A percentile compares a stretch with the other conserved stretches of the same genome.
These are phyloP conservation scores for Melolontha melolontha DNA, from an alignment of 2,888 invertebrate genomes.

Conservation along the genomic window DNA sequence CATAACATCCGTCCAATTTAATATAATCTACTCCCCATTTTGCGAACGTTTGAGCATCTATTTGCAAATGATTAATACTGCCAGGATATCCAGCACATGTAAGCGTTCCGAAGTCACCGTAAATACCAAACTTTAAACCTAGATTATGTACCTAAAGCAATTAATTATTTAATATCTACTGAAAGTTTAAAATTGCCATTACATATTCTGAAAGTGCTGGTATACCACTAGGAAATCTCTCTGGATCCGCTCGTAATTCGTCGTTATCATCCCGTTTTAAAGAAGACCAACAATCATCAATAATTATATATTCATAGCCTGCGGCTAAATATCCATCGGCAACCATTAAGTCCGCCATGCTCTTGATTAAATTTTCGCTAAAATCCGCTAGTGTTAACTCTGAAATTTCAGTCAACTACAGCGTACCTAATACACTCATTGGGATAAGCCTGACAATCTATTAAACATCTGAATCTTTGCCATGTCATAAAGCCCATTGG, in stretches of 20 bases:
- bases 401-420: conserved; percentile 13
- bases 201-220: conserved; percentile 72
- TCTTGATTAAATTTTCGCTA: conserved; percentile 70
- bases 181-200: conserved; percentile 51
- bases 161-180: conserved; percentile 48
- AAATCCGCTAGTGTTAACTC: conserved; percentile 44
- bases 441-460: conserved; percentile 73
- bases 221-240: conserved; percentile 74
- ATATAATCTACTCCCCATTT: conserved; percentile 85
- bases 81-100: conserved; percentile 88
- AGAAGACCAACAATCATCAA: conserved; percentile 74
- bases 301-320: conserved; percentile 72
- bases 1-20: conserved; percentile 85
- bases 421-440: conserved; percentile 75
- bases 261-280: conserved; percentile 65
- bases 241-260: conserved; percentile 68
- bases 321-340: conserved; percentile 71
- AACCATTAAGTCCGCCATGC: conserved; percentile 69
- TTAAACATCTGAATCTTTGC: conserved; percentile 75
- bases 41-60: conserved; percentile 80
- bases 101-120: conserved; percentile 81
- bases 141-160: conserved; percentile 74
- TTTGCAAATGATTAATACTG: conserved; percentile 72
- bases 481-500: conserved; percentile 82
- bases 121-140: conserved; percentile 84